Evolutionary conservation across 1,140 invertebrate genomes (phyloP), one percentile per base, ranked within the genome.

Genomic region (Drosophila ambigua): DNA sequence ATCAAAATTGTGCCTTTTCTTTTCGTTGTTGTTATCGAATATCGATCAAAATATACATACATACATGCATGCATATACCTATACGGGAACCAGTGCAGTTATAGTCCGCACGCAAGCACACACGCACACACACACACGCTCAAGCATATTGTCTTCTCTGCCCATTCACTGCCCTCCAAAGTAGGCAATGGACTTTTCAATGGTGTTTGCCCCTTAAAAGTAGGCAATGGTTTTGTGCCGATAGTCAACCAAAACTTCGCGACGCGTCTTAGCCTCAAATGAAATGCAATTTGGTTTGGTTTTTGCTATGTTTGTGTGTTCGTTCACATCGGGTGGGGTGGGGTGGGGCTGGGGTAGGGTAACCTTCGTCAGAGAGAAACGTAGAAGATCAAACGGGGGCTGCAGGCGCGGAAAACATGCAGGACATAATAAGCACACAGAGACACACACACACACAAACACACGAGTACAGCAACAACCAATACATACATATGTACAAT

Each of bases 1-100:
- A 87, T 87, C 82, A 87, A 82, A 84, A 87, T 87, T 84, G 82
- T 87, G 82, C 82, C 82, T 87, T 87, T 87, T 88, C 85, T 72
- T 79, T 77, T 73, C 76, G 82, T 87, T 85, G 79, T 87, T 87
- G 82, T 82, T 87, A 26, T 54, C 51, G 60, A 63, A 69, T 55
- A 69, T 69, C 66, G 66, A 69, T 69, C 65, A 58, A 69, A 69
- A 69, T 69, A 68, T 55, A 69, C 64, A 68, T 63, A 31, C 61
- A 64, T 58, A 64, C 43, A 31, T 43, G 46, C 43, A 31, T 43
- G 46, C 57, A 49, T 39, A 4, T 39, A 35, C 28, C 13, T 15
- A 5, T 54, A 13, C 7, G 11, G 35, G 45, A 16, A 31, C 24
- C 15, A n/a, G 23, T 15, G 31, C n/a, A 20, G 5, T 50, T 50